Evolutionary conservation across 2,113 vertebrate genomes (phyloP).

Genomic region (Copsychus sechellarum): DNA sequence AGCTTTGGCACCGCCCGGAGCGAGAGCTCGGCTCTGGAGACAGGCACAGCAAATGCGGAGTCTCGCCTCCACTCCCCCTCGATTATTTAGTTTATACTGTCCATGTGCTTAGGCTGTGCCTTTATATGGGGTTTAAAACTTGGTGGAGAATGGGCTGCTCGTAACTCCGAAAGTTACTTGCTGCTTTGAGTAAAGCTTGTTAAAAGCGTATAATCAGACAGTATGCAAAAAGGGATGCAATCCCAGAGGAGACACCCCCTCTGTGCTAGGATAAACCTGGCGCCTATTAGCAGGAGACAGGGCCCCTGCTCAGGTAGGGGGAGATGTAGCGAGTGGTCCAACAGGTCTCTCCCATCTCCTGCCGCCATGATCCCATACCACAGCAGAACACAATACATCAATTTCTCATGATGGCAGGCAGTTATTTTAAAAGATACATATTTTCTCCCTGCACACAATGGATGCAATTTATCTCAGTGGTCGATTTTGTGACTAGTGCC

Average conservation of each 20-base stretch:
- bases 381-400: background rate
- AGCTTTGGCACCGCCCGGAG: fast-evolving
- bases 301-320: background rate
- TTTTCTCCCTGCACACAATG: background rate
- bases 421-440: background rate
- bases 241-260: background rate
- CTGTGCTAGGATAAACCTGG: background rate
- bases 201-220: background rate
- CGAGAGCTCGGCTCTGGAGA: too few species aligned
- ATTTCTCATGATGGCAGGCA: background rate
- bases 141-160: background rate
- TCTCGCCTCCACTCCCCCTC: fast-evolving
- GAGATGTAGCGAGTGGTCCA: background rate
- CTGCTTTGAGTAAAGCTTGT: background rate
- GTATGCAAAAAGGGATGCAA: background rate
- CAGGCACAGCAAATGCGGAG: fast-evolving
- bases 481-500: background rate
- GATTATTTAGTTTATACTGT: fast-evolving
- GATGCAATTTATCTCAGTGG: background rate
- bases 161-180: background rate
- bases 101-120: fast-evolving
- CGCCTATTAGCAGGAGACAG: background rate
- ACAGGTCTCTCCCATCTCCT: background rate
- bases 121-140: background rate
- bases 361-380: background rate